phyloP scores from a whole-genome alignment of 2,888 invertebrate species.

The Cordilura impudica region DNA sequence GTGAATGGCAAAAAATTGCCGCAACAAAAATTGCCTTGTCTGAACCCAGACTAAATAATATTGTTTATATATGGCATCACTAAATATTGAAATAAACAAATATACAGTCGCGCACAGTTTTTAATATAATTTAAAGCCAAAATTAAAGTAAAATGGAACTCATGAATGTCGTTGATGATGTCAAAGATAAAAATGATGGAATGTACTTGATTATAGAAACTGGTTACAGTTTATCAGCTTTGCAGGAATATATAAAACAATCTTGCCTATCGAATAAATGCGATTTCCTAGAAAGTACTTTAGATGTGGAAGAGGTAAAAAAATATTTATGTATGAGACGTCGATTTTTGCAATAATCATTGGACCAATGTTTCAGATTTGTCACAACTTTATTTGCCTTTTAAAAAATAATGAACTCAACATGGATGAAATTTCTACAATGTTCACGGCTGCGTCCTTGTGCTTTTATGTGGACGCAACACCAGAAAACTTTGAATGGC shows the following conservation, averaged over 20 bases:
- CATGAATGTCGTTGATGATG: conserved; percentile 28
- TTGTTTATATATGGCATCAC: background rate
- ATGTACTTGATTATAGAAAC: conserved; percentile 61
- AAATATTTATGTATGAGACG: too few relatives aligned
- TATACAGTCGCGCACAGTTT: background rate
- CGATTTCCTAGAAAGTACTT: conserved; percentile 42
- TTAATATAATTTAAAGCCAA: background rate
- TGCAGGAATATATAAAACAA: conserved; percentile 53
- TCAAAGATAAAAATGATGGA: conserved; percentile 61
- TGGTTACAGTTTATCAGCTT: conserved; percentile 47
- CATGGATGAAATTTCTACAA: conserved; percentile 65
- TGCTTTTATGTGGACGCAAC: conserved; percentile 60
- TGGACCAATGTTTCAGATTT: conserved; percentile 64
- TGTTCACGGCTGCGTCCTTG: conserved; percentile 65
- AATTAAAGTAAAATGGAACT: conserved; percentile 10
- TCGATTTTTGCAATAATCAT: background rate
- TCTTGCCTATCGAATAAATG: conserved; percentile 58
- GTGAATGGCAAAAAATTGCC: too few relatives aligned
- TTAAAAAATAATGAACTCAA: conserved; percentile 64
- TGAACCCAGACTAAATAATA: too few relatives aligned
- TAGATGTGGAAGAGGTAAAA: conserved; percentile 55
- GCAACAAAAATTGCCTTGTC: too few relatives aligned
- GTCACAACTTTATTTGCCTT: conserved; percentile 55
- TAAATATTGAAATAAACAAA: background rate
- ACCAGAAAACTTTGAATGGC: conserved; percentile 64